Evolutionary conservation across 2,797 vertebrate genomes (phyloP), one percentile per base, ranked within the genome.

Genomic region (Sebastes hubbsi): DNA sequence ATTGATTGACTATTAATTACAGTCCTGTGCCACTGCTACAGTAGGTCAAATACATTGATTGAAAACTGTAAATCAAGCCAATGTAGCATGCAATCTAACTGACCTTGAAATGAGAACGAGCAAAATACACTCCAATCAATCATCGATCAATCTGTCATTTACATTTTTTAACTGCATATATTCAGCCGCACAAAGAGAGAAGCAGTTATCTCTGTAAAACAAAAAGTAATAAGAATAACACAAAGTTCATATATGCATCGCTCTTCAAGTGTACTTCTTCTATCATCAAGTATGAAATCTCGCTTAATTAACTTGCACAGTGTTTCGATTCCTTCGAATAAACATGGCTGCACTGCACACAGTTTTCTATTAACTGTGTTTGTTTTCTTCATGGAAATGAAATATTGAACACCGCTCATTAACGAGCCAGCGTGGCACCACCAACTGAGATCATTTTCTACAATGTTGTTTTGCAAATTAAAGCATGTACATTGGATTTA

Each of bases 1-100:
- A 87, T 88, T 79, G 75, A 79, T 84, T 36, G 64, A 42, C 27
- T 64, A 24, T 65, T 81, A 25, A 78, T 86, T 52, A 7, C 5
- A 58, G 76, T 80, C 20, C 29, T 52, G 18, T 74, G 24, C 5
- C 14, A 34, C 30, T 56, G 63, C 76, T 27, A 18, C 8, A 62
- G 20, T 7, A 29, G 34, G 72, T 62, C 29, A 54, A 49, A 63
- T 46, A 62, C 36, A 79, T 30, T 38, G 66, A 74, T 20, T 25
- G 36, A 65, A 70, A 20, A n/a, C n/a, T 58, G 36, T 42, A 62
- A 16, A 25, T 75, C 14, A 61, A 29, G 14, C 52, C 72, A 38
- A 67, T 62, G 34, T 3, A 12, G 11, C 16, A 54, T 55, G 8
- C 24, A 30, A 8, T 64, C 63, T n/a, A 59, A 27, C 46, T 46